Conservation (phyloP, 2,888 invertebrate species). For the Cancer borealis region DNA sequence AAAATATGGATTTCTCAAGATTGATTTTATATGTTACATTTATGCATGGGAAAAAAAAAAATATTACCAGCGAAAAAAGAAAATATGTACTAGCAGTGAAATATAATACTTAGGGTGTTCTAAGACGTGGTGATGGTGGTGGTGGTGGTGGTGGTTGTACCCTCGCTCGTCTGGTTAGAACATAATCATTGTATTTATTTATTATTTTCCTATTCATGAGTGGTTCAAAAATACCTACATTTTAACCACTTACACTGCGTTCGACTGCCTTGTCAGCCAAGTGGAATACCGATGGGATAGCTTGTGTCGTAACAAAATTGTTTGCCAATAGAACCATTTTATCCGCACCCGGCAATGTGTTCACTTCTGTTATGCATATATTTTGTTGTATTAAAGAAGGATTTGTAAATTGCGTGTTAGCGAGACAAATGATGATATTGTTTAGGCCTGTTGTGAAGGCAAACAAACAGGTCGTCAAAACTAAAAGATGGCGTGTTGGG, state of each 20-base stretch:
- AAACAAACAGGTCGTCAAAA: not conserved
- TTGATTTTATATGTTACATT: not conserved
- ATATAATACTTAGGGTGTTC: not conserved
- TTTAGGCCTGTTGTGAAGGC: not conserved
- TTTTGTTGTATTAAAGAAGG: not conserved
- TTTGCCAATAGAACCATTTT: not conserved
- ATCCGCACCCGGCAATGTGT: not conserved
- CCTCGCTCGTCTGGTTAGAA: too few species aligned
- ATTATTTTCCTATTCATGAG: not conserved
- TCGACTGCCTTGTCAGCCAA: not conserved
- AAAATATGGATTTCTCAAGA: not conserved
- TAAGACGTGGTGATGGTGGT: not conserved
- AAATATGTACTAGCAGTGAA: too few species aligned
- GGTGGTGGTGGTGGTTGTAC: not conserved
- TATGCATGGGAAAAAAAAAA: not conserved
- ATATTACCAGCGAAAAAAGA: too few species aligned
- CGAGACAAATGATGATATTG: not conserved
- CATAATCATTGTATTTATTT: too few species aligned
- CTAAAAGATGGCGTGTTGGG: not conserved
- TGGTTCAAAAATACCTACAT: not conserved
- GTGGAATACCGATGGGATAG: not conserved
- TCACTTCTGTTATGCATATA: not conserved
- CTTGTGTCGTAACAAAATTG: not conserved
- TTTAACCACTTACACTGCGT: not conserved
- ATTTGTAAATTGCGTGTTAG: not conserved